Base-by-base conservation (phyloP, 2,888 invertebrate species). In the Volucella zonaria region DNA sequence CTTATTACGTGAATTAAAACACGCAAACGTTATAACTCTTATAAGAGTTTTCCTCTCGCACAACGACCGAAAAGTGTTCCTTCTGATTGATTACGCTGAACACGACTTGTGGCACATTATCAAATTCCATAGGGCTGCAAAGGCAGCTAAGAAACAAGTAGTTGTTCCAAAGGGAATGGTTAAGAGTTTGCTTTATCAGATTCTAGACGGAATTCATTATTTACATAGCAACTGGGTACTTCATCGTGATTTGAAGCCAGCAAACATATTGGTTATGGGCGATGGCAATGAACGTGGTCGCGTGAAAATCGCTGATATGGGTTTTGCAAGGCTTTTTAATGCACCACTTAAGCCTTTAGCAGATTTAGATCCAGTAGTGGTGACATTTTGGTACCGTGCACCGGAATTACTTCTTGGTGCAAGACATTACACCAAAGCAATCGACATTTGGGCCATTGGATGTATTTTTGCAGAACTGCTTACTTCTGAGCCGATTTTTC, bases 61-160 rank as follows among this genome's bases (percentile, higher is more conserved):
- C 90, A 96, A 95, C 89, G 99, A 99, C 90, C 94, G 99, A 47
- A 98, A 99, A 94, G 99, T 99, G 3, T 99, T 98, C 96, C 93
- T 99, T 47, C 93, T 99, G 10, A 98, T 99, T 93, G 99, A 99
- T 91, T 99, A 98, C 93, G 99, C 99, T 0, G 99, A 99, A 92
- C 99, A 99, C 93, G 99, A 99, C 93, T 92, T 99, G 75, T 99
- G 99, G 99, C 99, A 99, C 91, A 99, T 99, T 40, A 99, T 99
- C 62, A 99, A 99, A 93, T 99, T 97, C 91, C 99, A 99, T 91
- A 94, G 99, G 89, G 98, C 98, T 73, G 98, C 99, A 0, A 99
- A 99, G 92, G 98, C 98, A 8, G 98, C 97, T 89, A 99, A 99
- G 90, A 98, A 98, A 90, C 96, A 97, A 79, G 97, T 99, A 14